A percentile compares a stretch with the other conserved stretches of the same genome.
Evolutionary conservation across 2,888 invertebrate species (phyloP).

Genomic region (Rhodophaea formosa): DNA sequence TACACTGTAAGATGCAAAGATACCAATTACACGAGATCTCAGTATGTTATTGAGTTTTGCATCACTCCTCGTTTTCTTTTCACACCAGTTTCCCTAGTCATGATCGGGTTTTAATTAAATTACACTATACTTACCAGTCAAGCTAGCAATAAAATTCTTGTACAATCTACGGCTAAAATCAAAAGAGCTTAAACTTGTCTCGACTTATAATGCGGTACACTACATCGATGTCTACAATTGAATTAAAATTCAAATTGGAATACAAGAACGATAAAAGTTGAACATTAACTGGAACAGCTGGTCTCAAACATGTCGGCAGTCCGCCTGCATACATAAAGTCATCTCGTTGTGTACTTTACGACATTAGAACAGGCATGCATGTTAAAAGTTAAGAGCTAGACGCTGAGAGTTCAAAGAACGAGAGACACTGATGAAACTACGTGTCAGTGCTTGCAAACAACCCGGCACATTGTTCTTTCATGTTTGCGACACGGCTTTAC

Average conservation of each 20-base stretch:
- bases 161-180: slow-evolving; percentile 17
- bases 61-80: slow-evolving; percentile 1
- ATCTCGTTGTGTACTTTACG: slow-evolving; percentile 64
- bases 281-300: slow-evolving; percentile 55
- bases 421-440: slow-evolving; percentile 33
- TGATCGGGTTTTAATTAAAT: slow-evolving; percentile 5
- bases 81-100: not conserved
- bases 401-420: slow-evolving; percentile 33
- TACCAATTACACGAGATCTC: not conserved
- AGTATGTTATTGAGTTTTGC: not conserved
- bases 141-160: slow-evolving; percentile 12
- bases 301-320: slow-evolving; percentile 47
- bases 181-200: slow-evolving; percentile 13
- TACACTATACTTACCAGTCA: slow-evolving; percentile 5
- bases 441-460: slow-evolving; percentile 45
- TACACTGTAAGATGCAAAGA: not conserved
- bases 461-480: slow-evolving; percentile 55
- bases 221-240: slow-evolving; percentile 41
- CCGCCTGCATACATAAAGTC: slow-evolving; percentile 46
- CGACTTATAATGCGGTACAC: slow-evolving; percentile 38
- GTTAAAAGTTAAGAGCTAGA: slow-evolving; percentile 34
- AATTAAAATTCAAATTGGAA: slow-evolving; percentile 63
- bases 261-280: slow-evolving; percentile 55
- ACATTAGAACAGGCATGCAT: slow-evolving; percentile 42
- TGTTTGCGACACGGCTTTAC: slow-evolving; percentile 55